These are phyloP conservation scores for Trichopria drosophilae DNA, from an alignment of 2,888 invertebrate genomes.

Conservation along the genomic window DNA sequence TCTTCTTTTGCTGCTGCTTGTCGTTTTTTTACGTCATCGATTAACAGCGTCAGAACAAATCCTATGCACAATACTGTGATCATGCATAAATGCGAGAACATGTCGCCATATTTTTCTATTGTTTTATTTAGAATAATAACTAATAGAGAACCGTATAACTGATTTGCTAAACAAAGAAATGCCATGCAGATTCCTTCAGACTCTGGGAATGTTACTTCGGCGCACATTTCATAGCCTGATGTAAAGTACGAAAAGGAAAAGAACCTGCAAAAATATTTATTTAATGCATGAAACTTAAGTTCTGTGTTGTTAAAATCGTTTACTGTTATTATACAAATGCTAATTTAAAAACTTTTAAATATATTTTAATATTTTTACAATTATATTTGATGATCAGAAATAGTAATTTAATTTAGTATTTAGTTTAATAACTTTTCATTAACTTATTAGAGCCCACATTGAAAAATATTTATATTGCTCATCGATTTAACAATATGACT, in stretches of 20 bases:
- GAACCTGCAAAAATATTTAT: slow-evolving; percentile 62
- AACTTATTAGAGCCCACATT: too few species aligned
- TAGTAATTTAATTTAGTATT: too few species aligned
- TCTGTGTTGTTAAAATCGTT: too few species aligned
- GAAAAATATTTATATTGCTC: too few species aligned
- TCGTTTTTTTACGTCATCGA: slow-evolving; percentile 29
- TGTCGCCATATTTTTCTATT: slow-evolving; percentile 37
- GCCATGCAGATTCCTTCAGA: slow-evolving; percentile 71
- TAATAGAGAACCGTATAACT: slow-evolving; percentile 38
- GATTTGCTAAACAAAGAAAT: slow-evolving; percentile 63
- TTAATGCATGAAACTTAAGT: too few species aligned
- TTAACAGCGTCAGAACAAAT: slow-evolving; percentile 17
- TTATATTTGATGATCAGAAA: too few species aligned
- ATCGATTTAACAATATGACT: too few species aligned
- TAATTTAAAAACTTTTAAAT: too few species aligned
- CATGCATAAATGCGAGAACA: slow-evolving; percentile 40
- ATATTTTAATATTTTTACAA: too few species aligned
- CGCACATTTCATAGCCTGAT: slow-evolving; percentile 71
- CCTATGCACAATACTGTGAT: slow-evolving; percentile 20
- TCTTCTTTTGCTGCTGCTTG: slow-evolving; percentile 27
- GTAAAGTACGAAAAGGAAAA: slow-evolving; percentile 75
- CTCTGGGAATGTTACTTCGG: slow-evolving; percentile 70
- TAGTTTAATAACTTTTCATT: too few species aligned
- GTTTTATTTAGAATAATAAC: slow-evolving; percentile 41
- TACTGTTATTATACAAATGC: too few species aligned